Evolutionary conservation across 2,113 vertebrate species (phyloP).

Genomic region (Prunella fulvescens): DNA sequence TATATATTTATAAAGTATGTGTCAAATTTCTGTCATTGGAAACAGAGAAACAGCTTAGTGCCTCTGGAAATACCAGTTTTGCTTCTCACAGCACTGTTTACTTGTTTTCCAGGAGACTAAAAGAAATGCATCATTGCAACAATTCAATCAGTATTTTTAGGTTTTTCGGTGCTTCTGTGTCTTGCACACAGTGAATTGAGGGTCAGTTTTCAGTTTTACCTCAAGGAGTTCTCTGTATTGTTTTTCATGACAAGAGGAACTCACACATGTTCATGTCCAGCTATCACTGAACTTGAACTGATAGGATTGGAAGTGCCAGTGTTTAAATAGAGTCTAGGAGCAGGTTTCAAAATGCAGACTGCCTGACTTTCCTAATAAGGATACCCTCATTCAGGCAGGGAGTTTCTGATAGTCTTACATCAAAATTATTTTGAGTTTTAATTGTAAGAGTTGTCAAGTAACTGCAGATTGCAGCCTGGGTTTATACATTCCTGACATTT

Average conservation of each 20-base stretch:
- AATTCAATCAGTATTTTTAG: neutral
- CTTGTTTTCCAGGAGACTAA: neutral
- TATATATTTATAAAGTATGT: neutral
- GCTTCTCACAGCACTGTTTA: neutral
- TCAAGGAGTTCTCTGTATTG: neutral
- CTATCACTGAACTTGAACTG: neutral
- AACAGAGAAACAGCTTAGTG: neutral
- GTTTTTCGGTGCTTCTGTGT: neutral
- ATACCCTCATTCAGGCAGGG: neutral
- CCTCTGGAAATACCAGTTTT: neutral
- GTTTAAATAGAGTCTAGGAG: neutral
- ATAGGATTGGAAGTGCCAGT: neutral
- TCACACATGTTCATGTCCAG: neutral
- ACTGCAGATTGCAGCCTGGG: neutral
- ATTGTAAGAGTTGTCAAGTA: neutral
- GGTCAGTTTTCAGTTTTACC: neutral
- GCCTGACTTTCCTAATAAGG: neutral
- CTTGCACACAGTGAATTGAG: neutral
- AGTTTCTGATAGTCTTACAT: neutral
- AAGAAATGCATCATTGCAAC: neutral
- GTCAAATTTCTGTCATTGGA: neutral
- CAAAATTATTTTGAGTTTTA: neutral
- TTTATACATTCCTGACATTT: constrained; percentile 14
- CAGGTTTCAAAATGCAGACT: neutral
- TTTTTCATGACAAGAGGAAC: neutral